Evolutionary conservation across 1,140 invertebrate species (phyloP).

Genomic region (Papilio aristodemus): DNA sequence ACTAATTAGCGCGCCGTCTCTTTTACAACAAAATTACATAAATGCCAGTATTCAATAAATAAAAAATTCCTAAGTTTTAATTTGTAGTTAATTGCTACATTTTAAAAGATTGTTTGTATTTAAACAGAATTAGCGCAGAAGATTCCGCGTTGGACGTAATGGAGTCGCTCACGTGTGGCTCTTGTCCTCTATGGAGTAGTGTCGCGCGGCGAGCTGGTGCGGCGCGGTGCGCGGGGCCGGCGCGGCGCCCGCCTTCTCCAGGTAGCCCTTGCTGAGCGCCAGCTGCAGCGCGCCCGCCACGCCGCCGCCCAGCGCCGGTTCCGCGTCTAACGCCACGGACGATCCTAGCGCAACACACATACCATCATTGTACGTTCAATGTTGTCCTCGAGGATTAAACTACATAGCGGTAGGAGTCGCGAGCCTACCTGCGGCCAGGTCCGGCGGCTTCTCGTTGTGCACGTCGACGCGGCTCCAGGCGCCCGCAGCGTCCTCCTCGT

Average conservation of each 20-base stretch:
- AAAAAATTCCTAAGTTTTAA: too few relatives aligned
- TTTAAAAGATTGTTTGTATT: too few relatives aligned
- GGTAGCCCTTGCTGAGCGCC: slow-evolving; percentile 97
- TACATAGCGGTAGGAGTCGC: too few relatives aligned
- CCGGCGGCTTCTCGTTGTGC: slow-evolving; percentile 52
- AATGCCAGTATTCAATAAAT: too few relatives aligned
- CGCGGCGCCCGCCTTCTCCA: slow-evolving; percentile 88
- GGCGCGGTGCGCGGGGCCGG: slow-evolving; percentile 77
- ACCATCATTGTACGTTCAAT: too few relatives aligned
- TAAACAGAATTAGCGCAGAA: too few relatives aligned
- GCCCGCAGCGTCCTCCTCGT: slow-evolving; percentile 36
- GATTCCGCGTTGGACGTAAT: too few relatives aligned
- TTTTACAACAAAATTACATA: too few relatives aligned
- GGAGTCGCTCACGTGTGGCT: slow-evolving; percentile 86
- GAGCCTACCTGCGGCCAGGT: slow-evolving; percentile 57
- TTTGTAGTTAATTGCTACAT: too few relatives aligned
- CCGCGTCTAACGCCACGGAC: slow-evolving; percentile 88
- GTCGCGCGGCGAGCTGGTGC: slow-evolving; percentile 88
- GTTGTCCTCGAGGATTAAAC: too few relatives aligned
- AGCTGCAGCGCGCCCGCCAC: slow-evolving; percentile 95
- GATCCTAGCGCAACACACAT: slow-evolving; percentile 31
- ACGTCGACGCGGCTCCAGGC: slow-evolving; percentile 71
- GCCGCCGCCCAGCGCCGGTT: slow-evolving; percentile 95
- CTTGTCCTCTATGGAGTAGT: slow-evolving; percentile 99
- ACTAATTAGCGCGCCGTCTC: too few relatives aligned